Evolutionary conservation across 2,888 invertebrate species (phyloP).

Genomic region (Orchestes rusci): DNA sequence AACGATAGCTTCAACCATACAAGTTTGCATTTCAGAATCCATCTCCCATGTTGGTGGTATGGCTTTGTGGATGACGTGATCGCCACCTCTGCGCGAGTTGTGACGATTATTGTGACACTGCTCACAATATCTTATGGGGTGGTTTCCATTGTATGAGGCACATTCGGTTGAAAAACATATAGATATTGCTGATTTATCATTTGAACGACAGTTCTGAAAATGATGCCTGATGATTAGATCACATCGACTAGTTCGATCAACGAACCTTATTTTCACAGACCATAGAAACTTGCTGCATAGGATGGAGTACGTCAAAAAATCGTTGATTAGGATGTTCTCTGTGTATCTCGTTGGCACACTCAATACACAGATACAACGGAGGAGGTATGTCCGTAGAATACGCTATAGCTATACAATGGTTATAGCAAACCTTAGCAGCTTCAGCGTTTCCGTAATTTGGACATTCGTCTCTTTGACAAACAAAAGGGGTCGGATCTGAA

Average conservation of each 20-base stretch:
- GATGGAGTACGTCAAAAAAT: constrained; percentile 72
- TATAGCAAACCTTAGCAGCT: constrained; percentile 89
- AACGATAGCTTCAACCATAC: constrained; percentile 90
- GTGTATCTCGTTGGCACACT: constrained; percentile 90
- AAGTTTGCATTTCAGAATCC: constrained; percentile 85
- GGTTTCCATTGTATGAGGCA: constrained; percentile 91
- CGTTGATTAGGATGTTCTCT: constrained; percentile 78
- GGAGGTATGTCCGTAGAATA: constrained; percentile 85
- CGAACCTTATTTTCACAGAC: constrained; percentile 95
- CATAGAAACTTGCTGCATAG: constrained; percentile 80
- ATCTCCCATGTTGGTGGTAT: constrained; percentile 83
- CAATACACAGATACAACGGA: constrained; percentile 91
- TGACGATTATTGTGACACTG: constrained; percentile 87
- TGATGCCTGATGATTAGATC: no score
- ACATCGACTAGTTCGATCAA: no score
- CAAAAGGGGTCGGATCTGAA: constrained; percentile 65
- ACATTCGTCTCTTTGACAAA: constrained; percentile 88
- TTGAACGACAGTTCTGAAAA: constrained; percentile 81
- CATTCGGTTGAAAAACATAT: constrained; percentile 97
- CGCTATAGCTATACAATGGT: constrained; percentile 84
- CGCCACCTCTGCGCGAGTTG: constrained; percentile 77
- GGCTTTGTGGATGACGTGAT: constrained; percentile 85
- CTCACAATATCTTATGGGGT: constrained; percentile 88
- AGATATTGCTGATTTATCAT: constrained; percentile 86
- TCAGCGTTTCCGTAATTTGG: constrained; percentile 80